Base-by-base conservation (phyloP, 2,113 vertebrate species). In the Orientallactaga bullata region DNA sequence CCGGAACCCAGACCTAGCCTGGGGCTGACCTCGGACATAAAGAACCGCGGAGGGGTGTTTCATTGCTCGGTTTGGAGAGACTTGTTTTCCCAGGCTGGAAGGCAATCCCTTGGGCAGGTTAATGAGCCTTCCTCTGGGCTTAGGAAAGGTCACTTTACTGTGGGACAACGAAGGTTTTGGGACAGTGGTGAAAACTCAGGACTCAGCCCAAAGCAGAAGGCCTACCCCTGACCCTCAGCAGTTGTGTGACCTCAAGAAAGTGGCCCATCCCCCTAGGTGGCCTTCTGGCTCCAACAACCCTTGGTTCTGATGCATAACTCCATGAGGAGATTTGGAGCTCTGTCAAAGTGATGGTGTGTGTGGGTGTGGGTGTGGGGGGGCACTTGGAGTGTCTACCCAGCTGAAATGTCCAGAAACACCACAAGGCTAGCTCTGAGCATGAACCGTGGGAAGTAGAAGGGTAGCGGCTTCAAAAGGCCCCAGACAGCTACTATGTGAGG, bases 381-480 rank as follows among this genome's bases (percentile, higher is more conserved):
- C n/a, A 16, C 60, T 47, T 30, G 74, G 42, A 6, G 73, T 2
- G 20, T 69, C 17, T 15, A 58, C 61, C 42, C 3, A 23, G n/a
- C 51, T 47, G 69, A 39, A 51, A 18, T 6, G 32, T 42, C 93
- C 9, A 37, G 80, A 71, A 47, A 55, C 28, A 6, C 32, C 35
- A 23, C 42, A 51, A 80, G 78, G 60, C 66, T 79, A 35, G 51
- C n/a, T 30, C 18, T 1, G 89, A 76, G 42, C 30, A 12, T 32
- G 61, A 47, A 73, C 90, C 85, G 80, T n/a, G 66, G 71, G 74
- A 61, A 32, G 58, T 11, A 30, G 35, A 61, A 73, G 79, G 26
- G 35, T 35, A 47, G 23, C 4, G 69, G 28, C 77, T 93, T 87
- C 85, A 65, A 66, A 90, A 90, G 87, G 87, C 72, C 91, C 60